Evolutionary conservation across 2,113 vertebrate species (phyloP).

Genomic region (Hippopotamus amphibius): DNA sequence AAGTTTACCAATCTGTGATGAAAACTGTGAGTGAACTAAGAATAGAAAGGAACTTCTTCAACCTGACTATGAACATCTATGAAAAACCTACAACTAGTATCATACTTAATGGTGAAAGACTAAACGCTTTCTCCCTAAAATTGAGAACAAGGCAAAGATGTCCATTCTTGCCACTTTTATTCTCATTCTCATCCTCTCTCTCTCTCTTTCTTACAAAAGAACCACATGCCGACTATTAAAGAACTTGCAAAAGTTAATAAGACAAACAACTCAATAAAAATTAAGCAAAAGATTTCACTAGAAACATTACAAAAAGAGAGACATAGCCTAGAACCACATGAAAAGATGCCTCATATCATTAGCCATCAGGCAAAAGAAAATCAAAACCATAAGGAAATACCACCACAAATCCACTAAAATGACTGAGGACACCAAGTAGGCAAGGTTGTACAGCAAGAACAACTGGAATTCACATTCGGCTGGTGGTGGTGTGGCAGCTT

Average conservation of each 20-base stretch:
- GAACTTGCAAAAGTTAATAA: neutral
- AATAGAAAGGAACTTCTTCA: neutral
- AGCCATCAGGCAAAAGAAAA: conserved; percentile 23
- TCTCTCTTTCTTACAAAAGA: neutral
- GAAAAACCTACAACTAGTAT: neutral
- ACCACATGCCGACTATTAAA: neutral
- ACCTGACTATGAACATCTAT: neutral
- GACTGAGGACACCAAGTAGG: neutral
- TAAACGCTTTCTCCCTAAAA: neutral
- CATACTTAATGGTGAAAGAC: neutral
- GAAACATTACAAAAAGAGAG: conserved; percentile 15
- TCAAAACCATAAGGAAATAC: conserved; percentile 15
- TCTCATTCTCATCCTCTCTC: neutral
- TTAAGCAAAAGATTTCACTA: neutral
- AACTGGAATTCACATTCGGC: neutral
- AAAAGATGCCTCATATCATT: neutral
- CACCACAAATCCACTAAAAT: neutral
- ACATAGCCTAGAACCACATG: neutral
- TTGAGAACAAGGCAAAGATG: neutral
- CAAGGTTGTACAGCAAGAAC: neutral
- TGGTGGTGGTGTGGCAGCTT: neutral
- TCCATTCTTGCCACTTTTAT: neutral
- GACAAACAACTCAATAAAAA: conserved; percentile 18
- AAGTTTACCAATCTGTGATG: neutral
- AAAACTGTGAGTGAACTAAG: neutral